Percentiles rank a stretch among this genome's conserved stretches.
Evolutionary conservation across 2,888 invertebrate species (phyloP).

Genomic region (Sphinx pinastri): DNA sequence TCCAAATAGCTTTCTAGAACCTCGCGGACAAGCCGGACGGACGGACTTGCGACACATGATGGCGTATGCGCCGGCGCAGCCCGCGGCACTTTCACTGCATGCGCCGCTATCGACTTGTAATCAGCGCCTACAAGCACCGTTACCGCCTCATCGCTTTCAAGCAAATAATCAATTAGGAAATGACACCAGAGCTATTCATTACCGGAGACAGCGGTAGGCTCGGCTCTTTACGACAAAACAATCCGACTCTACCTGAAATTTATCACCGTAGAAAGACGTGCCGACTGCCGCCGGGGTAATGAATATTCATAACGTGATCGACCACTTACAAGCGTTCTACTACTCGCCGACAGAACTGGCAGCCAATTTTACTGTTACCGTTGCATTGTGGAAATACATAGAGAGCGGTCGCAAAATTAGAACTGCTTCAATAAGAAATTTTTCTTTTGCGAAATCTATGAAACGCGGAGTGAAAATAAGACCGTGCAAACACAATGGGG

Average conservation of each 20-base stretch:
- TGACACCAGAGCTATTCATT: constrained; percentile 20
- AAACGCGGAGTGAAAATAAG: background rate
- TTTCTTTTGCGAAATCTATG: constrained; percentile 7
- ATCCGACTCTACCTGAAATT: constrained; percentile 31
- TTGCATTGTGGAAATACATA: background rate
- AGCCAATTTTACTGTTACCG: background rate
- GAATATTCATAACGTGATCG: constrained; percentile 42
- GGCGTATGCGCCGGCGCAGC: constrained; percentile 39
- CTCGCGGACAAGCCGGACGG: constrained; percentile 53
- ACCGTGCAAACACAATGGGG: background rate
- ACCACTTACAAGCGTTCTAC: constrained; percentile 41
- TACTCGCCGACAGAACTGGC: constrained; percentile 5
- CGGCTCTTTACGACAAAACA: constrained; percentile 37
- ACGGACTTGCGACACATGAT: constrained; percentile 32
- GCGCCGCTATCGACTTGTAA: constrained; percentile 35
- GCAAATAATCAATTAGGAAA: constrained; percentile 26
- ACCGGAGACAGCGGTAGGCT: constrained; percentile 33
- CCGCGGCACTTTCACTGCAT: constrained; percentile 73
- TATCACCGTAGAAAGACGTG: constrained; percentile 41
- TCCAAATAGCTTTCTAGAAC: constrained; percentile 73
- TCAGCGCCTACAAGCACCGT: constrained; percentile 28
- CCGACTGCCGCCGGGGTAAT: constrained; percentile 32
- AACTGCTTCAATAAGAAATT: background rate
- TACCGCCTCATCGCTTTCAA: constrained; percentile 52
- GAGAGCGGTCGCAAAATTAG: background rate